Conservation (phyloP, 2,888 invertebrate species). For the Spialia ferax region DNA sequence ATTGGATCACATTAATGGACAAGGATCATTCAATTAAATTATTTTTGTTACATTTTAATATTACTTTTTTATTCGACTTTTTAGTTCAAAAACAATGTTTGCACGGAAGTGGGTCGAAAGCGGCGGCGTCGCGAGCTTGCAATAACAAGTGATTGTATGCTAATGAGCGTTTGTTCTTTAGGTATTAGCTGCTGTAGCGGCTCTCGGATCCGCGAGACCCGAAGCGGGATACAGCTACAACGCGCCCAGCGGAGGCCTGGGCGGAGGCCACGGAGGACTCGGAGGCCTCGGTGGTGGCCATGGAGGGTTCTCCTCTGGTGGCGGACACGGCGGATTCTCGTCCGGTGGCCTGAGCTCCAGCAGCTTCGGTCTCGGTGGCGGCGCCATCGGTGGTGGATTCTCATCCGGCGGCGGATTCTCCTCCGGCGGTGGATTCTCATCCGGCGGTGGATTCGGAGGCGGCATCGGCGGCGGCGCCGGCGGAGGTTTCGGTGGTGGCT, state of each 20-base stretch:
- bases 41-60: not conserved
- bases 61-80: not conserved
- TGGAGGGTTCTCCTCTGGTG: constrained; percentile 54
- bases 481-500: constrained; percentile 72
- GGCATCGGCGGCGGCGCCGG: constrained; percentile 59
- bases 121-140: constrained; percentile 13
- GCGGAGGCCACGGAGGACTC: constrained; percentile 57
- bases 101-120: constrained; percentile 21
- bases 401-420: constrained; percentile 48
- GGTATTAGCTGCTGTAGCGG: constrained; percentile 85
- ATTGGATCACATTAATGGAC: not conserved
- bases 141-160: constrained; percentile 31
- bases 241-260: constrained; percentile 75
- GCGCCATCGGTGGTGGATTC: constrained; percentile 49
- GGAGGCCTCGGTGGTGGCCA: constrained; percentile 62
- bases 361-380: constrained; percentile 69
- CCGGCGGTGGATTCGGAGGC: constrained; percentile 53
- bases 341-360: constrained; percentile 56
- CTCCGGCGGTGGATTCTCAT: constrained; percentile 50
- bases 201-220: constrained; percentile 86
- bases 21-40: constrained; percentile 2
- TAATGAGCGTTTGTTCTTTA: constrained; percentile 58
- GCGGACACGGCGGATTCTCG: constrained; percentile 60
- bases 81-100: not conserved
- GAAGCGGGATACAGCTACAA: constrained; percentile 88